phyloP scores from a whole-genome alignment of 2,797 vertebrate species.

The Eupleurogrammus muticus region DNA sequence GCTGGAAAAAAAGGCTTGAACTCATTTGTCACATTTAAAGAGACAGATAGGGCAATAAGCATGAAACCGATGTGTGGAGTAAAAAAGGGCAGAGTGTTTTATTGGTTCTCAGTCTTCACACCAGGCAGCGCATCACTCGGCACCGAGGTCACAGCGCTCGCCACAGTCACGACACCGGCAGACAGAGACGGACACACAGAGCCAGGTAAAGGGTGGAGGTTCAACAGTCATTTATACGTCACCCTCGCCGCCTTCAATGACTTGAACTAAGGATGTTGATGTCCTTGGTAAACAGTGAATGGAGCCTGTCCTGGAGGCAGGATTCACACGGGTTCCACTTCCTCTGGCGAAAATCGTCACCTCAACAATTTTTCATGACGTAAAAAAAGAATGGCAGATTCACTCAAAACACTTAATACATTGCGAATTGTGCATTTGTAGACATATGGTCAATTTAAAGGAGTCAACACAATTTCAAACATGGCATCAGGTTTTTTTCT shows the following conservation, averaged over 20 bases:
- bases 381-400: constrained; percentile 47
- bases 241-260: constrained; percentile 18
- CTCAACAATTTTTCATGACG: constrained; percentile 28
- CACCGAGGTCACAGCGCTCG: constrained; percentile 90
- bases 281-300: constrained; percentile 66
- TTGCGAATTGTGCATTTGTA: constrained; percentile 64
- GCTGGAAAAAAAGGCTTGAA: background rate
- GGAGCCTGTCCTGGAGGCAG: constrained; percentile 36
- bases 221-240: constrained; percentile 48
- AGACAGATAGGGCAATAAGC: constrained; percentile 34
- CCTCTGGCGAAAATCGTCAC: constrained; percentile 49
- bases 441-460: constrained; percentile 48
- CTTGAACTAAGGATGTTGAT: constrained; percentile 32
- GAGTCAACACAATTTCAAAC: constrained; percentile 45
- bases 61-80: constrained; percentile 64
- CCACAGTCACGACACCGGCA: constrained; percentile 59
- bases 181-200: constrained; percentile 44
- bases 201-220: constrained; percentile 42
- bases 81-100: constrained; percentile 83
- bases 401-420: constrained; percentile 55
- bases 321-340: constrained; percentile 49
- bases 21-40: background rate
- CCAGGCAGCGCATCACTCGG: constrained; percentile 81
- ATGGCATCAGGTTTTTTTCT: constrained; percentile 43
- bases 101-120: constrained; percentile 81